Conservation (phyloP, 2,888 invertebrate species). For the Diaphora mendica region DNA sequence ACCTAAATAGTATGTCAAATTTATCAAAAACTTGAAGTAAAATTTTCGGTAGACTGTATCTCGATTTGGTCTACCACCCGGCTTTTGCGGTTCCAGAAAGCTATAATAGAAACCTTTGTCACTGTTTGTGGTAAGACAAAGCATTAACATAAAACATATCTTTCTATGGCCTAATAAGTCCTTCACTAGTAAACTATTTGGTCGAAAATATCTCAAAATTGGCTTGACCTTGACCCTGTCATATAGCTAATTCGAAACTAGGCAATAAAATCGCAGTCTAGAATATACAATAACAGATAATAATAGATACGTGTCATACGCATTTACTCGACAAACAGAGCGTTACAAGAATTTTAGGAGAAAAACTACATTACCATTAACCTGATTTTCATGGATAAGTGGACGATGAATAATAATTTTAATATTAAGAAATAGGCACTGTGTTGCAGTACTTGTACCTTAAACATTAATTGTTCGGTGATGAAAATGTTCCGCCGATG, state of each 20-base stretch:
- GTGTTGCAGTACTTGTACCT: constrained; percentile 20
- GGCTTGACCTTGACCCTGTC: background rate
- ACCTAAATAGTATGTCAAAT: no score
- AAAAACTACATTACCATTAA: constrained; percentile 58
- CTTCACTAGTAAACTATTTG: background rate
- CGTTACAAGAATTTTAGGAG: constrained; percentile 56
- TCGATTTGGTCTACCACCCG: no score
- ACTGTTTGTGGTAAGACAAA: no score
- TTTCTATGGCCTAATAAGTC: background rate
- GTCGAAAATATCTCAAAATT: background rate
- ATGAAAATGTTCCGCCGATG: constrained; percentile 15
- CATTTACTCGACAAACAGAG: constrained; percentile 55
- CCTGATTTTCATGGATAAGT: constrained; percentile 70
- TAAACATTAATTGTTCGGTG: constrained; percentile 21
- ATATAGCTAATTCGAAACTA: background rate
- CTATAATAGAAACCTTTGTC: no score
- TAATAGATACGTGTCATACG: constrained; percentile 20
- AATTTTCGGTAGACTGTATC: no score
- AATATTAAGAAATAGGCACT: constrained; percentile 49
- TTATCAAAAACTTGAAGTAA: no score
- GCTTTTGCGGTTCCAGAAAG: no score
- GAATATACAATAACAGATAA: constrained; percentile 8
- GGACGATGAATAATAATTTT: constrained; percentile 57
- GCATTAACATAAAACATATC: no score
- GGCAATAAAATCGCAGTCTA: background rate